A percentile compares a stretch with the other conserved stretches of the same genome.
Conservation (phyloP, 2,797 vertebrate genomes). For the Rachycentron canadum region DNA sequence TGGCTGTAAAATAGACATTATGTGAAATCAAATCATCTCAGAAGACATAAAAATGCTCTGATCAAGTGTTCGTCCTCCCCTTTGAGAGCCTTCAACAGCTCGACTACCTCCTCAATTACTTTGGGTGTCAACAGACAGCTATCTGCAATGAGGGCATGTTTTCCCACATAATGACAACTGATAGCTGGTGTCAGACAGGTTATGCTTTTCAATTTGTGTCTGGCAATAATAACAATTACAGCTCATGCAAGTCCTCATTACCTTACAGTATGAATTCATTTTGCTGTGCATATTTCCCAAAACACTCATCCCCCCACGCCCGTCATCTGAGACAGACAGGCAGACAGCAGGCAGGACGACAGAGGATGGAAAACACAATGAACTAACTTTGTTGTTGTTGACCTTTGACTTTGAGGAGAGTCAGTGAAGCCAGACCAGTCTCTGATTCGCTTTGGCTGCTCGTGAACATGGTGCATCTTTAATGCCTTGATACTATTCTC, state of each 20-base stretch:
- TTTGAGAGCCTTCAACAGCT: slow-evolving; percentile 81
- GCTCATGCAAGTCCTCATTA: slow-evolving; percentile 87
- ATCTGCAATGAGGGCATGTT: slow-evolving; percentile 82
- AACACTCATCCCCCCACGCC: slow-evolving; percentile 61
- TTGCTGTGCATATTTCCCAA: slow-evolving; percentile 72
- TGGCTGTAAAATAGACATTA: slow-evolving; percentile 87
- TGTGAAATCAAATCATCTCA: slow-evolving; percentile 88
- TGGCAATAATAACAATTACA: slow-evolving; percentile 89
- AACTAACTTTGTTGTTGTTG: slow-evolving; percentile 39
- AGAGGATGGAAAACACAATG: slow-evolving; percentile 36
- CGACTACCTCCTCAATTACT: slow-evolving; percentile 87
- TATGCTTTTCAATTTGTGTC: slow-evolving; percentile 88
- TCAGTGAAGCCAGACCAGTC: neutral
- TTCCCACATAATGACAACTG: slow-evolving; percentile 87
- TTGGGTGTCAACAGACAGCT: slow-evolving; percentile 87
- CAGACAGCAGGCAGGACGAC: slow-evolving; percentile 41
- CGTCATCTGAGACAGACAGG: slow-evolving; percentile 51
- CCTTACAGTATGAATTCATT: slow-evolving; percentile 77
- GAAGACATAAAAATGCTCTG: slow-evolving; percentile 86
- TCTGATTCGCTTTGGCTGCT: slow-evolving; percentile 9
- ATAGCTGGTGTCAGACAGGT: slow-evolving; percentile 87
- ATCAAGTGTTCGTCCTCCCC: slow-evolving; percentile 85
- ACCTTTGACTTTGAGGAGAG: slow-evolving; percentile 37
- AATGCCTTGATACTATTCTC: neutral
- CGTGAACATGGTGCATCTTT: neutral